Percentiles rank a stretch among this genome's conserved stretches.
Conservation (phyloP, 2,888 invertebrate species). For the Agrochola litura region DNA sequence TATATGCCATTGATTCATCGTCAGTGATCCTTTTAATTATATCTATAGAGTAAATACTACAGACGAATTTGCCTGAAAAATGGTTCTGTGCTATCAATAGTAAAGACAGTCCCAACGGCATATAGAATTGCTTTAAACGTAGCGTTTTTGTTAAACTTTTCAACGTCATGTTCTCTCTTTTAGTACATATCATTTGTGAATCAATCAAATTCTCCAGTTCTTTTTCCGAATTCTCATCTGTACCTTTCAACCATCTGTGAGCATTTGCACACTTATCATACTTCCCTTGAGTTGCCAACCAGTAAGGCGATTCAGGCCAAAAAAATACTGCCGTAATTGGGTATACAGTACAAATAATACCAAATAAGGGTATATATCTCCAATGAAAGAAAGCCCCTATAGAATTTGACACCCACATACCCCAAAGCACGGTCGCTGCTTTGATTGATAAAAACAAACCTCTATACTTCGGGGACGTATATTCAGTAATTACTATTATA, state of each 20-base stretch:
- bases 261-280: not conserved
- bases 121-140: conserved; percentile 4
- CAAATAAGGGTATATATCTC: not conserved
- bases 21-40: conserved; percentile 9
- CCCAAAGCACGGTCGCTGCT: conserved; percentile 12
- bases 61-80: conserved; percentile 11
- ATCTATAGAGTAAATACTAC: conserved; percentile 6
- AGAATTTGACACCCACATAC: conserved; percentile 3
- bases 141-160: not conserved
- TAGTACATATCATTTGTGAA: not conserved
- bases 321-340: not conserved
- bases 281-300: too few species aligned
- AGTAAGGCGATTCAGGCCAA: too few species aligned
- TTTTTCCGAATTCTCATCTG: not conserved
- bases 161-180: not conserved
- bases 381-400: conserved; percentile 13
- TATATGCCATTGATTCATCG: not conserved
- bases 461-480: not conserved
- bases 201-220: conserved; percentile 11
- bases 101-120: not conserved
- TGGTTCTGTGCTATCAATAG: not conserved
- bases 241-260: conserved; percentile 11
- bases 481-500: conserved; percentile 7
- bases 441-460: conserved; percentile 16
- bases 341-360: too few species aligned